Percentiles rank a stretch among this genome's conserved stretches.
phyloP scores from a whole-genome alignment of 2,797 vertebrate species.

The Peromyscus eremicus region DNA sequence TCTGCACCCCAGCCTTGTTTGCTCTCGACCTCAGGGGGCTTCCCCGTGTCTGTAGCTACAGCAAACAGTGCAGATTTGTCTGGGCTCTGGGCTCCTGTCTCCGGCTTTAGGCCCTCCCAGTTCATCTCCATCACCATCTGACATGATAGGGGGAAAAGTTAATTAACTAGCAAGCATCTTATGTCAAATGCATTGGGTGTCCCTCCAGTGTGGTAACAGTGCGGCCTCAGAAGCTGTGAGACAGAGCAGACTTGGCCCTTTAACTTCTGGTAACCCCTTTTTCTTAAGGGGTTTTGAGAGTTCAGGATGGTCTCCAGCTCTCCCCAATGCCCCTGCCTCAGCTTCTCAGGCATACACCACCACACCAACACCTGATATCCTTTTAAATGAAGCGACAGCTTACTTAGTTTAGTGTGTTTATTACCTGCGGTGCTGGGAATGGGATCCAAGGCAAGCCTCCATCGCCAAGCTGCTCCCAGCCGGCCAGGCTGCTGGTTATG shows the following conservation, averaged over 20 bases:
- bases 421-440: not conserved
- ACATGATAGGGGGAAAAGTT: too few relatives aligned
- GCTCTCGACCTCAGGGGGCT: not conserved
- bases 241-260: not conserved
- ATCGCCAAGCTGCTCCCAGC: too few relatives aligned
- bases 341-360: not conserved
- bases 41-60: not conserved
- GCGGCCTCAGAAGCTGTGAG: not conserved
- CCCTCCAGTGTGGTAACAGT: not conserved
- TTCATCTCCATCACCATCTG: not conserved
- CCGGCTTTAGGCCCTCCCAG: not conserved
- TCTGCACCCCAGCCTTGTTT: not conserved
- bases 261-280: not conserved
- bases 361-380: not conserved
- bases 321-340: not conserved
- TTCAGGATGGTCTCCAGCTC: not conserved
- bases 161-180: too few relatives aligned
- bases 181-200: not conserved
- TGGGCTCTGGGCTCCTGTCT: not conserved
- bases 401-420: not conserved
- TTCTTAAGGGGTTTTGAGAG: not conserved
- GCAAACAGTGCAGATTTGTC: not conserved
- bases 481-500: not conserved
- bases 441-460: not conserved
- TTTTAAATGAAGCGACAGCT: not conserved